Evolutionary conservation across 1,140 invertebrate genomes (phyloP).

Genomic region (Trichomalopsis sarcophagae): DNA sequence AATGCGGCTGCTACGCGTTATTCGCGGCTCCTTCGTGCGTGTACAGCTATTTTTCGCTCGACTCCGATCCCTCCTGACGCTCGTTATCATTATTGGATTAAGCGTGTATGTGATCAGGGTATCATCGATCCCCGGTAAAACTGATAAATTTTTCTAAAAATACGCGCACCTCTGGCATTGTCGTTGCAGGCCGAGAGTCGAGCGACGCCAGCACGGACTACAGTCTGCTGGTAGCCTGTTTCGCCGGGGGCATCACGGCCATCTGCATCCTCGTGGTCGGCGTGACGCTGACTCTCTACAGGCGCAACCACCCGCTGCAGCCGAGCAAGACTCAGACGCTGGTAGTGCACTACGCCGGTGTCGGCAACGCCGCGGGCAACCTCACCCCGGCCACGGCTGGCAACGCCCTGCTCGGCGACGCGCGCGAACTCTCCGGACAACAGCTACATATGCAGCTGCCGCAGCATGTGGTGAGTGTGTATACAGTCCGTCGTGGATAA

Average conservation of each 20-base stretch:
- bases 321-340: constrained; percentile 60
- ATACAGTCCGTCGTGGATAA: too few species aligned
- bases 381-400: neutral
- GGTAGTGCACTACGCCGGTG: constrained; percentile 54
- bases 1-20: neutral
- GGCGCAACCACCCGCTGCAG: constrained; percentile 60
- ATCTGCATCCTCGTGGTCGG: constrained; percentile 67
- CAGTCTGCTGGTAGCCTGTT: constrained; percentile 67
- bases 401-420: neutral
- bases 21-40: neutral
- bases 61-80: too few species aligned
- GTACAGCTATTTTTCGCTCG: neutral
- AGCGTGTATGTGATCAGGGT: too few species aligned
- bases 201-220: constrained; percentile 64
- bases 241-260: constrained; percentile 67
- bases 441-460: constrained; percentile 21
- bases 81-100: too few species aligned
- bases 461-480: constrained; percentile 20
- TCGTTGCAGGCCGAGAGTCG: constrained; percentile 62
- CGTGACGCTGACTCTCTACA: constrained; percentile 66
- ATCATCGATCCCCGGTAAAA: too few species aligned
- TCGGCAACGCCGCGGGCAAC: neutral
- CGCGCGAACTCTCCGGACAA: constrained; percentile 18
- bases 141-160: too few species aligned
- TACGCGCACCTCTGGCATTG: too few species aligned